phyloP scores from a whole-genome alignment of 2,113 vertebrate genomes.

The Noctilio leporinus region DNA sequence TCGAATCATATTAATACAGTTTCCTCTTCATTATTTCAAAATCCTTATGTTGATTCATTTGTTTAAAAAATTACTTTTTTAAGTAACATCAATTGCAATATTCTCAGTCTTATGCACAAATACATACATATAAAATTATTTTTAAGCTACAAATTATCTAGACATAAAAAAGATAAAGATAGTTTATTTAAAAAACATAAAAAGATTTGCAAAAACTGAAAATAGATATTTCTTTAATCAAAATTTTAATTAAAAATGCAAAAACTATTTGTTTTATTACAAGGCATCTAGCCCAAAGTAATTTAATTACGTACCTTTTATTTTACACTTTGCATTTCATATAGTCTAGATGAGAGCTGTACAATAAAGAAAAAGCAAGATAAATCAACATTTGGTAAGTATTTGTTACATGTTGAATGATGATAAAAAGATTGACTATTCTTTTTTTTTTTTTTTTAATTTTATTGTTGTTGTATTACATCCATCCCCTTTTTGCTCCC shows the following conservation, averaged over 20 bases:
- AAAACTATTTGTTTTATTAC: slow-evolving; percentile 42
- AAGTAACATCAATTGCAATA: no score
- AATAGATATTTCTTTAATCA: slow-evolving; percentile 51
- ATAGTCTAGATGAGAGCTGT: background rate
- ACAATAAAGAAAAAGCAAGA: background rate
- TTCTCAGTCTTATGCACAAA: no score
- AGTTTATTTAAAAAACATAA: background rate
- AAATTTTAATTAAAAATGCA: slow-evolving; percentile 5
- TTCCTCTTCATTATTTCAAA: no score
- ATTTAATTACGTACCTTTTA: background rate
- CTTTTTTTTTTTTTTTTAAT: no score
- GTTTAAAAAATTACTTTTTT: no score
- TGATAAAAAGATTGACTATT: background rate
- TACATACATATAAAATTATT: background rate
- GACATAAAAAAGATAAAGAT: background rate
- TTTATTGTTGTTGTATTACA: no score
- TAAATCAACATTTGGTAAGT: background rate
- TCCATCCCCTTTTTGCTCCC: no score
- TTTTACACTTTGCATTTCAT: background rate
- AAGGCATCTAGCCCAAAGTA: background rate
- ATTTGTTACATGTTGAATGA: background rate
- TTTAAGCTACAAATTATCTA: background rate
- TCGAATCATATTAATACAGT: no score
- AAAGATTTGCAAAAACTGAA: background rate
- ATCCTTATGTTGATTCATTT: no score